Evolutionary conservation across 2,113 vertebrate genomes (phyloP), one percentile per base, ranked within the genome.

Genomic region (Callithrix jacchus): DNA sequence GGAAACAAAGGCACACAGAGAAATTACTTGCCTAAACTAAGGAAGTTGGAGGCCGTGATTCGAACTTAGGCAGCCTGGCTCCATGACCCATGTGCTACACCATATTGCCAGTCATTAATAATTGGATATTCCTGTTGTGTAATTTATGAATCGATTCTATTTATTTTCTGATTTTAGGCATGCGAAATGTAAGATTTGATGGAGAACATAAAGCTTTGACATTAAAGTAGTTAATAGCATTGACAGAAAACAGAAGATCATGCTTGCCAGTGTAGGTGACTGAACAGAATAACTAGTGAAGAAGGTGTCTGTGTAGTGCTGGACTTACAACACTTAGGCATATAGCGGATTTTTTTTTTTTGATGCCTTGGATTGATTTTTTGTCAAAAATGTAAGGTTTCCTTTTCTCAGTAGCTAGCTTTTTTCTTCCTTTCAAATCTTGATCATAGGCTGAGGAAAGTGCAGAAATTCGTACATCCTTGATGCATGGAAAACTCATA

Each of bases 141-240:
- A 58, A 68, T 49, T 76, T 76, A 42, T 86, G 45, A 76, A 40
- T 87, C 9, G 0, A 52, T 95, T 93, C 40, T 97, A 16, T 89
- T 87, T 70, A 79, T 86, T 94, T 91, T 92, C 27, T 86, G 47
- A 54, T 86, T 96, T 81, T 92, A 92, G 82, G 56, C 68, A 88
- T 88, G n/a, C 11, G 87, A 70, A 77, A 73, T 84, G 95, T 71
- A 45, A 97, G 64, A n/a, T 37, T 93, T 91, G 71, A 37, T 89
- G 42, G 21, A 91, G 73, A 71, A 27, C 32, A 45, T 86, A 93
- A 76, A 96, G 23, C 76, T 96, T 96, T 89, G 66, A 94, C 56
- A 42, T 8, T 86, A 74, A 87, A 42, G 94, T 94, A 74, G 91
- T 94, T 25, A 27, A 27, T 71, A 87, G 37, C n/a, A 56, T 45